Percentiles rank a stretch among this genome's conserved stretches.
phyloP scores from a whole-genome alignment of 2,113 vertebrate genomes.

The Elephas maximus region DNA sequence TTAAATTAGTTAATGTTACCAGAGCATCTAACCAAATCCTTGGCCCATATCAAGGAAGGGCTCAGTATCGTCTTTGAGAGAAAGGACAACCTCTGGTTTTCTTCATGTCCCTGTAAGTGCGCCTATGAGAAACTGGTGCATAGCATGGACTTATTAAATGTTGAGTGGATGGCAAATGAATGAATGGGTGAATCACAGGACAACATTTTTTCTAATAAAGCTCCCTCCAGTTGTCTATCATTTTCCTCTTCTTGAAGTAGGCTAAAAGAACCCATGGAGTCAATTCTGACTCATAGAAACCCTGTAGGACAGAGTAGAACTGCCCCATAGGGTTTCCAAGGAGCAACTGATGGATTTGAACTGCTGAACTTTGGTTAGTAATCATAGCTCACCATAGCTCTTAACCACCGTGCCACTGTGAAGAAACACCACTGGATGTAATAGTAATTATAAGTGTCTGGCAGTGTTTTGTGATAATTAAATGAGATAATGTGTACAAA shows the following conservation, averaged over 20 bases:
- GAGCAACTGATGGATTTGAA: too few relatives aligned
- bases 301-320: too few relatives aligned
- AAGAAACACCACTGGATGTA: neutral
- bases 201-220: neutral
- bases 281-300: too few relatives aligned
- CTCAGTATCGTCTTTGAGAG: neutral
- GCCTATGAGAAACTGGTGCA: neutral
- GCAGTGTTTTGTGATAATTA: neutral
- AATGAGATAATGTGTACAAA: neutral
- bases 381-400: too few relatives aligned
- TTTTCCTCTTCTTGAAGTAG: constrained; percentile 15
- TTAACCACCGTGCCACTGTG: neutral
- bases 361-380: too few relatives aligned
- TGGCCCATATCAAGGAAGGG: neutral
- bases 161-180: neutral
- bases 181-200: neutral
- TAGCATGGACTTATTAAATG: neutral
- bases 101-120: neutral
- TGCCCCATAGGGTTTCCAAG: too few relatives aligned
- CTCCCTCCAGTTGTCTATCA: neutral
- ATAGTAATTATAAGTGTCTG: neutral
- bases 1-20: neutral
- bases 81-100: neutral
- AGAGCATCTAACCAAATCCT: neutral
- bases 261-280: too few relatives aligned